Evolutionary conservation across 2,888 invertebrate genomes (phyloP).

Genomic region (Rhopalosiphum nymphaeae): DNA sequence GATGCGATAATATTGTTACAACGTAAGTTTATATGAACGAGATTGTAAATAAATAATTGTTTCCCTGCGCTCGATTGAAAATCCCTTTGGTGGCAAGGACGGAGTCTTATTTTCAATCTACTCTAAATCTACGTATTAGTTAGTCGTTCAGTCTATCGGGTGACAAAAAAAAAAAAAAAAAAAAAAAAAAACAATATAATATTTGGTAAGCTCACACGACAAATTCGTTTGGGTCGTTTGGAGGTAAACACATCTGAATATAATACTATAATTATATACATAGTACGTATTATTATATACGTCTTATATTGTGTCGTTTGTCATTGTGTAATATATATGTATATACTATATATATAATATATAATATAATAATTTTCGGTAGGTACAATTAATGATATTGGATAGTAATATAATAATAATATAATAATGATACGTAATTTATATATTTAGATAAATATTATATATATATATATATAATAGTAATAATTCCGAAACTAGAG

Average conservation of each 20-base stretch:
- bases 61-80: background rate
- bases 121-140: background rate
- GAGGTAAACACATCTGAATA: background rate
- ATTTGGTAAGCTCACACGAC: conserved; percentile 22
- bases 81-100: conserved; percentile 13
- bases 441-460: background rate
- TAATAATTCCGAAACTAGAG: background rate
- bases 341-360: background rate
- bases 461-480: background rate
- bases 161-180: background rate
- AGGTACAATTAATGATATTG: background rate
- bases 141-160: conserved; percentile 51
- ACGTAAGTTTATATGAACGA: background rate
- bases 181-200: background rate
- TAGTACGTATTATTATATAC: background rate
- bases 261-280: background rate
- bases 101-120: conserved; percentile 14
- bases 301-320: background rate
- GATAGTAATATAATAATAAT: background rate
- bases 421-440: background rate
- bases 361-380: background rate
- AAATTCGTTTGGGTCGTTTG: background rate
- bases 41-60: background rate
- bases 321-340: background rate
- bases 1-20: background rate